A percentile compares a stretch with the other conserved stretches of the same genome.
These are phyloP conservation scores for Tapirus indicus DNA, from an alignment of 2,797 vertebrate genomes.

Conservation along the genomic window DNA sequence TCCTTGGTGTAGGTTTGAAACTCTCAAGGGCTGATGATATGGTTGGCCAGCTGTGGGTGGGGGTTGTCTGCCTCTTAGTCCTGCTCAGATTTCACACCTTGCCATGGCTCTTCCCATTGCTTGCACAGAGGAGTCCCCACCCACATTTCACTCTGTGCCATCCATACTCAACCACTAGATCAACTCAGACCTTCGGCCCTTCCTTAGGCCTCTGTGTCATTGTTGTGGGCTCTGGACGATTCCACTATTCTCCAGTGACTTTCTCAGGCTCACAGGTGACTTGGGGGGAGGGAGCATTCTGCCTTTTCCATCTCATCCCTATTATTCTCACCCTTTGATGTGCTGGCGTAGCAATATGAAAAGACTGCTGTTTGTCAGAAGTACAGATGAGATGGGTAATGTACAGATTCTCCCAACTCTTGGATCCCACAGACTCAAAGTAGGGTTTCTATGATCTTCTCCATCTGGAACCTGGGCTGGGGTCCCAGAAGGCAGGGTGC, in stretches of 20 bases:
- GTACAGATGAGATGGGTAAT: background rate
- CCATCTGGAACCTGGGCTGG: background rate
- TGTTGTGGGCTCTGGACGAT: background rate
- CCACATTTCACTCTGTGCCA: background rate
- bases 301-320: rapidly evolving
- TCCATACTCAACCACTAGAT: rapidly evolving
- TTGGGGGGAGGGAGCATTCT: rapidly evolving
- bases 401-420: background rate
- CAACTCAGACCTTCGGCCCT: rapidly evolving
- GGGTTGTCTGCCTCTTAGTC: background rate
- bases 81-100: background rate
- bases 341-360: rapidly evolving
- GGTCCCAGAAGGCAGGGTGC: rapidly evolving
- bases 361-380: background rate
- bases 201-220: background rate
- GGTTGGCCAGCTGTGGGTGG: background rate
- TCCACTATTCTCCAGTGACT: background rate
- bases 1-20: background rate
- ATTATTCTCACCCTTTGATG: rapidly evolving
- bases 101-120: background rate
- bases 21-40: background rate
- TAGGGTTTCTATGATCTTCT: too few species aligned
- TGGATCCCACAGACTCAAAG: background rate
- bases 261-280: background rate
- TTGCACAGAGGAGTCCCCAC: background rate